phyloP scores from a whole-genome alignment of 1,140 invertebrate genomes.

The Rhagoletis pomonella region DNA sequence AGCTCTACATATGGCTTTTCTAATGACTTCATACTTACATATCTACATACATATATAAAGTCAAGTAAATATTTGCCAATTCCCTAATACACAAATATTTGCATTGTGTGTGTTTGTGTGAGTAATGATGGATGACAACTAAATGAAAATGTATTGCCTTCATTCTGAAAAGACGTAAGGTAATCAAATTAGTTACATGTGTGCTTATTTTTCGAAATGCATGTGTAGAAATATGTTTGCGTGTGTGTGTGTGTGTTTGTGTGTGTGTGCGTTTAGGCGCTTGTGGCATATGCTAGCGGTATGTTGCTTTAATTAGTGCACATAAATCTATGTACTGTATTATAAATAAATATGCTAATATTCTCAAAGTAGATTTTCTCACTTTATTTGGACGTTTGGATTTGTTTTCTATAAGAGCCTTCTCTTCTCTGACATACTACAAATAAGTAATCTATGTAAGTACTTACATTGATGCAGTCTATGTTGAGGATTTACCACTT shows the following conservation, averaged over 20 bases:
- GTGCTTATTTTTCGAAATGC: neutral
- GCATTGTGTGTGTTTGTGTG: neutral
- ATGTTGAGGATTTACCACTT: too few relatives aligned
- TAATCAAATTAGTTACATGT: neutral
- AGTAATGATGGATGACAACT: neutral
- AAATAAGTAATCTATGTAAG: too few relatives aligned
- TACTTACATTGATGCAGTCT: too few relatives aligned
- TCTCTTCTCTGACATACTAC: too few relatives aligned
- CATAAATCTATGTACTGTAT: neutral
- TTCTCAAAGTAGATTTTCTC: neutral
- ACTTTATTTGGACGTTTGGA: too few relatives aligned
- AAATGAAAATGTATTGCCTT: conserved; percentile 18
- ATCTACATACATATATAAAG: too few relatives aligned
- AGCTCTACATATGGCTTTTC: too few relatives aligned
- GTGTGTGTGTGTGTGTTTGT: neutral
- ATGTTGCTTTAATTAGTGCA: neutral
- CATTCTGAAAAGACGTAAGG: neutral
- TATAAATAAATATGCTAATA: neutral
- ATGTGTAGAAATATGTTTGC: too few relatives aligned
- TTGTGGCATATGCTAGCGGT: neutral
- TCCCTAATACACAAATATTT: neutral
- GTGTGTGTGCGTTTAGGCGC: too few relatives aligned
- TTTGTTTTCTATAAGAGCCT: too few relatives aligned
- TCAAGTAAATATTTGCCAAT: too few relatives aligned
- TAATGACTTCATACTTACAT: too few relatives aligned